These are phyloP conservation scores for Dilophus febrilis DNA, from an alignment of 2,888 invertebrate genomes.

Conservation along the genomic window DNA sequence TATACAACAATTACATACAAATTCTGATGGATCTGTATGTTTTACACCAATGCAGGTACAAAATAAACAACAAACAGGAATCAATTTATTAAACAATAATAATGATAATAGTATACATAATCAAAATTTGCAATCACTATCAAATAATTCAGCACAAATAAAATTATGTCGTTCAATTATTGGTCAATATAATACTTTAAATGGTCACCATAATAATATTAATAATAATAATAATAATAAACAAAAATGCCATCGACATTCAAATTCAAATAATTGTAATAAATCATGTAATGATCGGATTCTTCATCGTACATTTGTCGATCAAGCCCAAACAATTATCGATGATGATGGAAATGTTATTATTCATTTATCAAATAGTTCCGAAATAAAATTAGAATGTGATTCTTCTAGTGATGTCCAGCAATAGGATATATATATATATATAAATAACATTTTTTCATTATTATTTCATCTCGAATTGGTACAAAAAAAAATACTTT, in stretches of 20 bases:
- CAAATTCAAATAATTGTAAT: neutral
- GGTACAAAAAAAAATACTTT: too few species aligned
- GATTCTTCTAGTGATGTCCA: too few species aligned
- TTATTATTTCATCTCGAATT: too few species aligned
- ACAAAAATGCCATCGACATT: too few species aligned
- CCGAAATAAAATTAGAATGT: constrained; percentile 8
- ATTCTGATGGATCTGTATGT: constrained; percentile 64
- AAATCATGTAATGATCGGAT: neutral
- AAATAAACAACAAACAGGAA: constrained; percentile 12
- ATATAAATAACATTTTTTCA: too few species aligned
- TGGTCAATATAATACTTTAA: neutral
- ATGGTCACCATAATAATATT: neutral
- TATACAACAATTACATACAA: constrained; percentile 58
- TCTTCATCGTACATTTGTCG: neutral
- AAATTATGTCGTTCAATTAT: constrained; percentile 3
- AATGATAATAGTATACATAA: neutral
- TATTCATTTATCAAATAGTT: constrained; percentile 1
- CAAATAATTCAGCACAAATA: neutral
- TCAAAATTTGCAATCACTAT: neutral
- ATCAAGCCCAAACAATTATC: constrained; percentile 3
- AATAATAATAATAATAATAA: constrained; percentile 1
- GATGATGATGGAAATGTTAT: constrained; percentile 5
- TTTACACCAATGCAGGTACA: constrained; percentile 71
- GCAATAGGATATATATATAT: too few species aligned
- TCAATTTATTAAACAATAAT: neutral